Conservation (phyloP, 2,797 vertebrate species). For the Simalia tracyae region DNA sequence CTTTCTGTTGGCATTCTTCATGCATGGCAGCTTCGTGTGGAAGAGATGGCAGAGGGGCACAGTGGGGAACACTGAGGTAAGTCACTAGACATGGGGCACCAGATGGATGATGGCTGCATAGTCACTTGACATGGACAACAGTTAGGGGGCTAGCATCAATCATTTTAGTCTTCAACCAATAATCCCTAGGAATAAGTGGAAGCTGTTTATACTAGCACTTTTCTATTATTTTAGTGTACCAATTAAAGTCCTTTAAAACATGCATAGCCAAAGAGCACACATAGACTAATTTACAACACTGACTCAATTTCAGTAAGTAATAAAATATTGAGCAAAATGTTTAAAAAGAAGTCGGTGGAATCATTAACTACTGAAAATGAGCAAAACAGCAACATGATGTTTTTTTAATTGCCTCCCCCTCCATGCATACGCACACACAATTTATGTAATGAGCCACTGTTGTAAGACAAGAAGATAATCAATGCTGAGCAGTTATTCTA, state of each 20-base stretch:
- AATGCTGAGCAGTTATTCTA: slow-evolving; percentile 10
- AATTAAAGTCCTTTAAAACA: neutral
- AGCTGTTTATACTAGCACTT: neutral
- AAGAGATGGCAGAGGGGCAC: too few relatives aligned
- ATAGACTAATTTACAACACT: neutral
- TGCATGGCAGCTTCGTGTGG: too few relatives aligned
- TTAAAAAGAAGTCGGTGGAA: slow-evolving; percentile 5
- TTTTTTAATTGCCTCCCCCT: neutral
- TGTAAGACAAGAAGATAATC: slow-evolving; percentile 28
- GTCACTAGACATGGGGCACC: too few relatives aligned
- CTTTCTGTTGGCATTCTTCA: too few relatives aligned
- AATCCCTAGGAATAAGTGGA: neutral
- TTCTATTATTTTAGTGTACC: neutral
- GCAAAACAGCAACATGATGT: slow-evolving; percentile 8
- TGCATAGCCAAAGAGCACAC: neutral
- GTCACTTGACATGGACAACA: too few relatives aligned
- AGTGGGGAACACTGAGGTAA: too few relatives aligned
- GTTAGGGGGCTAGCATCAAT: neutral
- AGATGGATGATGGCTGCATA: too few relatives aligned
- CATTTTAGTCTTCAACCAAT: neutral
- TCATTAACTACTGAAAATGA: slow-evolving; percentile 21
- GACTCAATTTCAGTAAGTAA: slow-evolving; percentile 17
- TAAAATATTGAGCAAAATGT: slow-evolving; percentile 15
- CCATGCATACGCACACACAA: neutral
- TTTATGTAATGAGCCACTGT: slow-evolving; percentile 15